phyloP scores from a whole-genome alignment of 2,888 invertebrate species.

The Patella caerulea region DNA sequence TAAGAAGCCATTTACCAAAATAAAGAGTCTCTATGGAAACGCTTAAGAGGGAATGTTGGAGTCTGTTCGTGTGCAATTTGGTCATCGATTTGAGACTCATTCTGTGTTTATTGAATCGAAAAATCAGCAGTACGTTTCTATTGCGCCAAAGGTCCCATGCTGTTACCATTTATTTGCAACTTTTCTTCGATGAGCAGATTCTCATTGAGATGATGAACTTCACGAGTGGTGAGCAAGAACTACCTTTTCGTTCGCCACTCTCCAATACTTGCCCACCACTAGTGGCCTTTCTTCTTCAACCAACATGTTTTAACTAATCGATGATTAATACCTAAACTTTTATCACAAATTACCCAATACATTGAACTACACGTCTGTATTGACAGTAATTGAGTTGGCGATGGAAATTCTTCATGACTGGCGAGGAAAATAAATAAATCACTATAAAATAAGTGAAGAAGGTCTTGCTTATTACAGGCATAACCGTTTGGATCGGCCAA shows the following conservation, averaged over 20 bases:
- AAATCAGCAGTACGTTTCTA: neutral
- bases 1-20: conserved; percentile 12
- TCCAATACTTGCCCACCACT: too few species aligned
- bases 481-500: too few species aligned
- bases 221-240: too few species aligned
- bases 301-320: conserved; percentile 4
- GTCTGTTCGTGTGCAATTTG: conserved; percentile 10
- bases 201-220: neutral
- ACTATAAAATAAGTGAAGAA: too few species aligned
- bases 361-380: too few species aligned
- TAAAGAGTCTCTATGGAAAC: conserved; percentile 12
- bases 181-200: neutral
- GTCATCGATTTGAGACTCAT: neutral
- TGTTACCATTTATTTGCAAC: neutral
- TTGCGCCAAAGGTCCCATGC: too few species aligned
- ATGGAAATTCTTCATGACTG: too few species aligned
- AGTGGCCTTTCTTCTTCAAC: neutral
- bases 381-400: too few species aligned
- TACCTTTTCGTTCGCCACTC: too few species aligned
- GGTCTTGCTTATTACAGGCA: too few species aligned
- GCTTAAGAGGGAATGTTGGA: conserved; percentile 1
- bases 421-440: too few species aligned
- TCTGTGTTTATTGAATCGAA: conserved; percentile 3
- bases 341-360: conserved; percentile 9
- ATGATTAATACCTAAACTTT: neutral